Evolutionary conservation across 2,888 invertebrate species (phyloP), one percentile per base, ranked within the genome.

Genomic region (Stenchaetothrips biformis): DNA sequence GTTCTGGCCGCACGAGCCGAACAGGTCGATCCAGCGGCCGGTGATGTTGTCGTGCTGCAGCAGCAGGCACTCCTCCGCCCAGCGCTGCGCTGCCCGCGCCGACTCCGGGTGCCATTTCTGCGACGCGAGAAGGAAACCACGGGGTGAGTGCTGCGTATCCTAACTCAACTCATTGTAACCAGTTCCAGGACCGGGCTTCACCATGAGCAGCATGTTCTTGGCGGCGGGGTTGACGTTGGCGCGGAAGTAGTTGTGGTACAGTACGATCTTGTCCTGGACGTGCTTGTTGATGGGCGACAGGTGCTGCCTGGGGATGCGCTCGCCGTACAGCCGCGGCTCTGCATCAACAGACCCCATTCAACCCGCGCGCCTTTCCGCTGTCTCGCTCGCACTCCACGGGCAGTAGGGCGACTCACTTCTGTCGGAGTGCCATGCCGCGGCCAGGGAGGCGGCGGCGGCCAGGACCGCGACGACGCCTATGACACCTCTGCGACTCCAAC

Each of bases 191-290:
- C n/a, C n/a, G 49, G 49, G 49, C 49, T 7, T 49, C 87, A 94
- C 94, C 94, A 95, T 93, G 84, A 90, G 87, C 47, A 94, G 87
- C 94, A 95, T 95, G 86, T 95, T 94, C n/a, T 93, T 89, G 21
- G 94, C 93, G 59, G 90, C 88, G 0, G 95, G 95, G 81, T 89
- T 88, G 49, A 94, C 94, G 86, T 90, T 91, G 2, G 92, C 90
- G 80, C 95, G 90, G 85, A 94, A 94, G 85, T 91, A 92, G 86
- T 95, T 94, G 86, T 94, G 94, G 84, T 92, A 92, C 37, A 91
- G 88, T 4, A 93, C 92, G 83, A 95, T 93, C 87, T 93, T 93
- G 82, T 90, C 89, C 84, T 92, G 91, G 21, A 93, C 91, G 81
- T 89, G 89, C 81, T 89, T 86, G 83, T 90, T 88, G 80, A 87